Conservation (phyloP, 2,113 vertebrate genomes). For the Malurus alboscapulatus region DNA sequence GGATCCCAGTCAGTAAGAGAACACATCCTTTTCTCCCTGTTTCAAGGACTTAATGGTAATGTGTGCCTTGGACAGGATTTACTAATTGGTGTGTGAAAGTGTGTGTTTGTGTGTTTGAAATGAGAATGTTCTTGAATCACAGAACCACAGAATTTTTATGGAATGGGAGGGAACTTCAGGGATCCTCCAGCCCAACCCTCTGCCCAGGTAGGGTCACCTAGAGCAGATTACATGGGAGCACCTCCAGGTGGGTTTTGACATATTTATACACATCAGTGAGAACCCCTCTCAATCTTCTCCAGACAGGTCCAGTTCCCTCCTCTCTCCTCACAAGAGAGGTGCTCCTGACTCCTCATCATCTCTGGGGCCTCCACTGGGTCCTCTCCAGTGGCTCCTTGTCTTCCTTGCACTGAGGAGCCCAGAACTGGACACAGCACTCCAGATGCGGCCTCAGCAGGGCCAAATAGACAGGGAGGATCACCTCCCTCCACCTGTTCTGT, state of each 20-base stretch:
- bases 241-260: not conserved
- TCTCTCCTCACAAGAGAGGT: not conserved
- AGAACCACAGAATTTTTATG: not conserved
- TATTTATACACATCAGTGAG: not conserved
- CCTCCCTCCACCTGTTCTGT: not conserved
- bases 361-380: not conserved
- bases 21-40: not conserved
- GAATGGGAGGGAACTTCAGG: not conserved
- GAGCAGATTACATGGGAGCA: not conserved
- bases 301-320: not conserved
- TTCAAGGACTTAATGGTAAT: not conserved
- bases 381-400: not conserved
- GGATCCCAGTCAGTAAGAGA: not conserved
- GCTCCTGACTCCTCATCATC: not conserved
- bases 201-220: not conserved
- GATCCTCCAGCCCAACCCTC: not conserved
- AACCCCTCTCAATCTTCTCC: not conserved
- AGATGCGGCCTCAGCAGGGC: too few relatives aligned
- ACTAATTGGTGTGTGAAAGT: not conserved
- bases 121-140: not conserved
- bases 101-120: not conserved
- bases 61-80: not conserved
- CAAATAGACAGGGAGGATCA: not conserved
- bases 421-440: not conserved
- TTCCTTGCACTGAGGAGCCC: not conserved